Conservation (phyloP, 2,113 vertebrate species). For the Argyrosomus japonicus region DNA sequence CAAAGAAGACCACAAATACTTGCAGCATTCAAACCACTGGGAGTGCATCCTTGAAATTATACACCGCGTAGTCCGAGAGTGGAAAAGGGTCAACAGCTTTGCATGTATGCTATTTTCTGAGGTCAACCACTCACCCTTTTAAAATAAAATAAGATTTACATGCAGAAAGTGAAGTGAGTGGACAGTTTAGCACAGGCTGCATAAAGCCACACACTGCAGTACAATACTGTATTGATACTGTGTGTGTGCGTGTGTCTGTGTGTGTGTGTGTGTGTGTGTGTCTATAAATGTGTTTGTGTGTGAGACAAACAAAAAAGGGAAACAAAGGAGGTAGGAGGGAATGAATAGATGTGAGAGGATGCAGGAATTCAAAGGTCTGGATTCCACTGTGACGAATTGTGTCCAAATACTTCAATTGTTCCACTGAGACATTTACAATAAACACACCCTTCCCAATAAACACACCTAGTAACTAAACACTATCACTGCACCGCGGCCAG, state of each 20-base stretch:
- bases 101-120: slow-evolving; percentile 1
- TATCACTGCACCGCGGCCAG: background rate
- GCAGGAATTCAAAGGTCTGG: slow-evolving; percentile 67
- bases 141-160: slow-evolving; percentile 31
- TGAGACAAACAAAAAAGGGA: slow-evolving; percentile 36
- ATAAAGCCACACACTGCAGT: background rate
- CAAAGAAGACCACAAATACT: slow-evolving; percentile 44
- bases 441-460: slow-evolving; percentile 63
- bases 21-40: slow-evolving; percentile 49
- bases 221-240: slow-evolving; percentile 34
- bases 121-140: slow-evolving; percentile 34
- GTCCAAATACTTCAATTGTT: slow-evolving; percentile 66
- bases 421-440: slow-evolving; percentile 57
- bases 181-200: background rate
- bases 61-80: slow-evolving; percentile 10
- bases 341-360: slow-evolving; percentile 64
- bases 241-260: background rate
- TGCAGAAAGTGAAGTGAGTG: slow-evolving; percentile 3
- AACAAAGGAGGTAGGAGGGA: slow-evolving; percentile 54
- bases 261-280: slow-evolving; percentile 1
- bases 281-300: background rate
- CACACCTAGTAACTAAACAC: slow-evolving; percentile 76
- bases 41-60: slow-evolving; percentile 53
- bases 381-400: slow-evolving; percentile 57
- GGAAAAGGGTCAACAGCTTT: slow-evolving; percentile 34